Conservation (phyloP, 2,113 vertebrate species). For the Triplophysa siluroides region DNA sequence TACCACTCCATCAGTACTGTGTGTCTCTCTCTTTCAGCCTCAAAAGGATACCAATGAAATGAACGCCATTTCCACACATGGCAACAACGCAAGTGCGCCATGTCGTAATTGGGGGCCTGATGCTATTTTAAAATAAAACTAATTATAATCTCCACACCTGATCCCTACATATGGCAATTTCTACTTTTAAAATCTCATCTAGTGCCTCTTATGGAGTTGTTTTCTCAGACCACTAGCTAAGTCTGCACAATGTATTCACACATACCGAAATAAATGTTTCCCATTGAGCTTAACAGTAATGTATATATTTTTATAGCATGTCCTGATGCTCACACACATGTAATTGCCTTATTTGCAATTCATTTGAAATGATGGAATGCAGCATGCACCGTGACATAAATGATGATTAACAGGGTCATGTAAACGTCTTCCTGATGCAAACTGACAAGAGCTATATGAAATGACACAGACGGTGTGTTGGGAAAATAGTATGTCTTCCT, state of each 20-base stretch:
- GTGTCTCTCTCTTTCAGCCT: no score
- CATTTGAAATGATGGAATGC: conserved; percentile 55
- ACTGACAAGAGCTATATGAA: conserved; percentile 46
- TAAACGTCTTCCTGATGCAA: conserved; percentile 36
- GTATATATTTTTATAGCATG: background rate
- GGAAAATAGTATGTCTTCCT: conserved; percentile 15
- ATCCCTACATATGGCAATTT: background rate
- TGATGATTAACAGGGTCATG: conserved; percentile 54
- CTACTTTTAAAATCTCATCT: background rate
- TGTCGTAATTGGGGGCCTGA: background rate
- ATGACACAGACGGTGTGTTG: conserved; percentile 38
- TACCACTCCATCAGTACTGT: background rate
- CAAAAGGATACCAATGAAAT: no score
- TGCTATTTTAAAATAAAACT: background rate
- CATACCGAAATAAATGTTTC: no score
- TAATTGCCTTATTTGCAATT: conserved; percentile 9
- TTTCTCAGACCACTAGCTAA: background rate
- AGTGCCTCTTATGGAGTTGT: background rate
- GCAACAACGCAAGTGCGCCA: no score
- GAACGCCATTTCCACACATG: no score
- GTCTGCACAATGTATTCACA: no score
- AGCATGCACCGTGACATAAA: conserved; percentile 53
- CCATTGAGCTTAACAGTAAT: no score
- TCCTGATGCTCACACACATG: background rate
- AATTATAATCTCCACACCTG: no score